These are phyloP conservation scores for Carduelis carduelis DNA, from an alignment of 2,797 vertebrate species.

Conservation along the genomic window DNA sequence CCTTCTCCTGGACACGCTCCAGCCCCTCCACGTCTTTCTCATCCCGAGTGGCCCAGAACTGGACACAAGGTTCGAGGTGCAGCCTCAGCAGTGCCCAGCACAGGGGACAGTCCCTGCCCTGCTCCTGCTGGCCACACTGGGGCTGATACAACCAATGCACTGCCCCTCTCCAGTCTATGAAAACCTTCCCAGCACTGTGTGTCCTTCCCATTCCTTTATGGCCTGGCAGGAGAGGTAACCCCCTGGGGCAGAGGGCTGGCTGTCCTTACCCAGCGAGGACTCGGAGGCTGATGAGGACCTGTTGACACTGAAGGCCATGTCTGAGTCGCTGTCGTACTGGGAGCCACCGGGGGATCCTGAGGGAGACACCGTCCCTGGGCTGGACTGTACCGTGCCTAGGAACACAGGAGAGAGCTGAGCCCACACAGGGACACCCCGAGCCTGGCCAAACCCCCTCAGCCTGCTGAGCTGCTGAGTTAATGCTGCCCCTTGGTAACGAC, in stretches of 20 bases:
- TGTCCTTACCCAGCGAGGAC: constrained; percentile 91
- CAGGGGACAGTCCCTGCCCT: neutral
- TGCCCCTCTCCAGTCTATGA: neutral
- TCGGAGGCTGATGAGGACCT: constrained; percentile 96
- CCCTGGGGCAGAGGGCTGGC: neutral
- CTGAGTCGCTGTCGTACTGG: constrained; percentile 95
- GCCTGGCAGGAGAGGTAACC: neutral
- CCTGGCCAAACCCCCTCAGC: neutral
- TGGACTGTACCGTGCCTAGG: constrained; percentile 90
- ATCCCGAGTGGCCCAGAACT: neutral
- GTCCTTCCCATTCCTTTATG: neutral
- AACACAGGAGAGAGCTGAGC: constrained; percentile 37
- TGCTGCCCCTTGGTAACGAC: rapidly evolving
- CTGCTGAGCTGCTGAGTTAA: neutral
- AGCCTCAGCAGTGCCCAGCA: neutral
- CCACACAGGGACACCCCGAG: rapidly evolving
- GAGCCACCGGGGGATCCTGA: constrained; percentile 91
- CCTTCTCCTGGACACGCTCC: neutral
- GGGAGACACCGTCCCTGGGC: constrained; percentile 84
- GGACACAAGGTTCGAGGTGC: rapidly evolving
- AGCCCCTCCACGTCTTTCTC: neutral
- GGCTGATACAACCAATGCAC: rapidly evolving
- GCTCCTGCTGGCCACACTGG: neutral
- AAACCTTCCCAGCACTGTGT: neutral
- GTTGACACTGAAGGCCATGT: constrained; percentile 95